Evolutionary conservation across 1,140 invertebrate species (phyloP).

Genomic region (Psilanteris sp.): DNA sequence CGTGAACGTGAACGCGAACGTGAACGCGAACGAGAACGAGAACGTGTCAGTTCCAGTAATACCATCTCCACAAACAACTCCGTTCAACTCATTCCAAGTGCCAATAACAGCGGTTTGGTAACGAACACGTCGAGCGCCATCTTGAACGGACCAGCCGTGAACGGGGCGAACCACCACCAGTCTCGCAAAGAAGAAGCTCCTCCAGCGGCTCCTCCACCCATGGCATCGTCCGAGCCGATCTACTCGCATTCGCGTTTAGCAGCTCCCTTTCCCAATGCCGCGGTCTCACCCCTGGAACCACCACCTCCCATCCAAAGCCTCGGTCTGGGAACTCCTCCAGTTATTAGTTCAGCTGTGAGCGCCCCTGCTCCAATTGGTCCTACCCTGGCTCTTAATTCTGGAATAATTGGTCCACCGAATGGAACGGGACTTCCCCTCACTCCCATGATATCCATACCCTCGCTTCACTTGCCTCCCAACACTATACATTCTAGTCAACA

Average conservation of each 20-base stretch:
- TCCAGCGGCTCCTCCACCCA: conserved; percentile 6
- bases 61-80: conserved; percentile 16
- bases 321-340: conserved; percentile 41
- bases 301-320: conserved; percentile 61
- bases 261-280: conserved; percentile 63
- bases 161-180: conserved; percentile 56
- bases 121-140: conserved; percentile 53
- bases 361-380: conserved; percentile 64
- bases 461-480: conserved; percentile 69
- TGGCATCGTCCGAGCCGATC: conserved; percentile 61
- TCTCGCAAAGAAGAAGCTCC: conserved; percentile 69
- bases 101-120: conserved; percentile 23
- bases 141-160: background rate
- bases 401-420: conserved; percentile 45
- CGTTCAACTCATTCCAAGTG: conserved; percentile 1
- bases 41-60: conserved; percentile 7
- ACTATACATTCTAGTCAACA: conserved; percentile 78
- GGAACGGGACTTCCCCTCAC: conserved; percentile 63
- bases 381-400: conserved; percentile 25
- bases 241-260: conserved; percentile 50
- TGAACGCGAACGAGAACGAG: conserved; percentile 68
- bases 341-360: conserved; percentile 64
- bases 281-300: conserved; percentile 57
- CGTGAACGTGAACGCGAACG: conserved; percentile 76
- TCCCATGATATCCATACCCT: conserved; percentile 72